Evolutionary conservation across 2,113 vertebrate genomes (phyloP), one percentile per base, ranked within the genome.

Genomic region (Rhodinocichla rosea): DNA sequence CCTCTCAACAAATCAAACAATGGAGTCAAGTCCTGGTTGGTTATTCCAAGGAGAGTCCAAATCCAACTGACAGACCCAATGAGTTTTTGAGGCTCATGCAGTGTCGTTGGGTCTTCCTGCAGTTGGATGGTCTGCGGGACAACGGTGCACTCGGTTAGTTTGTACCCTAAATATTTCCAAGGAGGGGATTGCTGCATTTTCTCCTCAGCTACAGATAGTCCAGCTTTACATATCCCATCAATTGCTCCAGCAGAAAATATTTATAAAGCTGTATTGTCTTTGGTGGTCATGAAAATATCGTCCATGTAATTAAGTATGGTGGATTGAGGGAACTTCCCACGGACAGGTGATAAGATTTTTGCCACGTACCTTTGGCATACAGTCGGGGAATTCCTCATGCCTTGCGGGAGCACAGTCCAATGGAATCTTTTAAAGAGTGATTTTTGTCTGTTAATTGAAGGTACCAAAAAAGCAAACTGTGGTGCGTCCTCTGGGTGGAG

Each of bases 121-220:
- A 56, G 30, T n/a, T 22, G 20, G 20, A 55, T 33, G 30, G 53
- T 33, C 30, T 33, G 30, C 6, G 11, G 53, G 30, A n/a, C 20
- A n/a, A 56, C 1, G 1, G 32, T 15, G 55, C 32, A 14, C 13
- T n/a, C 6, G 2, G 6, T 56, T 22, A n/a, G 32, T n/a, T 7
- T n/a, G 33, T 56, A 22, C 13, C 13, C 20, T 14, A 22, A 15
- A 7, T n/a, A n/a, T 56, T 56, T n/a, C 55, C 55, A 56, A n/a
- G 55, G 32, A 56, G 9, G 21, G 55, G 20, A 56, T 15, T n/a
- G 21, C 13, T n/a, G 33, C 32, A 23, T n/a, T 56, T 56, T 56
- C 12, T 56, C 20, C 20, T 56, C 55, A 22, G 32, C 32, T 14
- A 10, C 15, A 56, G 20, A 56, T 9, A n/a, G 20, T 56, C 55